Evolutionary conservation across 2,888 invertebrate species (phyloP), one percentile per base, ranked within the genome.

Genomic region (Papilio gigon): DNA sequence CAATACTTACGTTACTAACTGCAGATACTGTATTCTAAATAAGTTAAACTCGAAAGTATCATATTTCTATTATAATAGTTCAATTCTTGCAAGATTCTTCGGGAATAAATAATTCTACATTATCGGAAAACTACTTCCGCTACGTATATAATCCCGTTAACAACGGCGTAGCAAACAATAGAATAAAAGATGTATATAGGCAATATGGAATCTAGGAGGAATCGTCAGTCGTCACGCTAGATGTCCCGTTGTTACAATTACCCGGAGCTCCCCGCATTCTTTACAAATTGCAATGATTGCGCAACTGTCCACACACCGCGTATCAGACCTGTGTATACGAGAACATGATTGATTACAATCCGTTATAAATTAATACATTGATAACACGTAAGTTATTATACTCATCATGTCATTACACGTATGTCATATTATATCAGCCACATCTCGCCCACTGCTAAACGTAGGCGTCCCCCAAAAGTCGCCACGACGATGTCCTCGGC

Each of bases 221-320:
- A 25, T 8, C 2, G 25, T n/a, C 50, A 6, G 50, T 14, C 42
- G 67, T 67, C 67, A 67, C 67, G 62, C 67, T 67, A 53, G 53
- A 17, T 14, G 30, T 62, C 33, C 61, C 67, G 61, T 59, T 67
- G 53, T 14, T 27, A 27, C 61, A 67, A 67, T 66, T 66, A 47
- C 22, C 60, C 35, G 35, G n/a, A 8, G 47, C 44, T 35, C 44
- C 35, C 5, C 35, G 27, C 67, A 67, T 67, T 67, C 67, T 53
- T 56, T 42, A 22, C n/a, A 62, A 67, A 67, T 67, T 67, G 67
- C 62, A n/a, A 56, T 47, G 25, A 35, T 35, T 22, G 50, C 37
- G 35, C 35, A 50, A 64, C 64, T 50, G 50, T 64, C 64, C 50
- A 22, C 50, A 35, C 50, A 53, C 44, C 47, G 47, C 14, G 33